These are phyloP conservation scores for Tautogolabrus adspersus DNA, from an alignment of 2,113 vertebrate genomes.

Conservation along the genomic window DNA sequence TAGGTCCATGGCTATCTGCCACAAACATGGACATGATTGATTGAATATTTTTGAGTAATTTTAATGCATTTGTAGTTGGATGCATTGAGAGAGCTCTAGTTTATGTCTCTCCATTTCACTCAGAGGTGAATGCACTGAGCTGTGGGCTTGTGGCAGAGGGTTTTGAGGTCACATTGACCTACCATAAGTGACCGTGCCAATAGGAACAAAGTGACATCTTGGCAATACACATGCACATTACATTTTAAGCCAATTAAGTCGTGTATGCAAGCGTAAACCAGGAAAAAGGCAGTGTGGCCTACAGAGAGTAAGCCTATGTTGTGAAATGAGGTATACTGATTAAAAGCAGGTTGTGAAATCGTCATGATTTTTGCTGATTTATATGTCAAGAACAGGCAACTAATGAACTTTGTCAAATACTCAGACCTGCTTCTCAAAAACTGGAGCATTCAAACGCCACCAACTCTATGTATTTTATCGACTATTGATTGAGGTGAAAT, in stretches of 20 bases:
- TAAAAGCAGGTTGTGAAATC: background rate
- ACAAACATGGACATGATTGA: background rate
- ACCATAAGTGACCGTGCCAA: background rate
- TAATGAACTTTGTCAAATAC: too few relatives aligned
- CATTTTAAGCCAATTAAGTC: background rate
- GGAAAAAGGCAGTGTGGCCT: background rate
- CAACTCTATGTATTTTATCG: too few relatives aligned
- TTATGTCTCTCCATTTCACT: background rate
- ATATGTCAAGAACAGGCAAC: too few relatives aligned
- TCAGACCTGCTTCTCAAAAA: too few relatives aligned
- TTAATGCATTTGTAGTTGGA: background rate
- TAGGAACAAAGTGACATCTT: constrained; percentile 1
- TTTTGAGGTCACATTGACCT: constrained; percentile 49
- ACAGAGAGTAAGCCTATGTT: background rate
- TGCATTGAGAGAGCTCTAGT: background rate
- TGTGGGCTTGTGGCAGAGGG: background rate
- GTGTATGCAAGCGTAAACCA: background rate
- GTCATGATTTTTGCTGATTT: too few relatives aligned
- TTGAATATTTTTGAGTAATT: background rate
- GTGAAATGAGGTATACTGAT: background rate
- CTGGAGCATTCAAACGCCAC: too few relatives aligned
- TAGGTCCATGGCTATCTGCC: background rate
- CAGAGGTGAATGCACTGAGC: constrained; percentile 17
- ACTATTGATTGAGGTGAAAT: too few relatives aligned
- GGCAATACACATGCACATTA: background rate